Conservation (phyloP, 2,888 invertebrate species). For the Empis stercorea region DNA sequence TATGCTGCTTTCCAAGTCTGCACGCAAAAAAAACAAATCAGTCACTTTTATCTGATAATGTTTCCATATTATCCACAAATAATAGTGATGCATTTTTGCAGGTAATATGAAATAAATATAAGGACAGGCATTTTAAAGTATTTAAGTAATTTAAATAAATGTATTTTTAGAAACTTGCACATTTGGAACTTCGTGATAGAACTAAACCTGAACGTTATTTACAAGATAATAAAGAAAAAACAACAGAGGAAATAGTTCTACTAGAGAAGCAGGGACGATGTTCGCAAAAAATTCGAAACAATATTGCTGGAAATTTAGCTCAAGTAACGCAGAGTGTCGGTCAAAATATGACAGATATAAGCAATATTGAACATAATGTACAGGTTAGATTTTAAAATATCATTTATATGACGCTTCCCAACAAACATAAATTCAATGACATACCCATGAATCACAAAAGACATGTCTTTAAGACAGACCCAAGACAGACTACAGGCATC, state of each 20-base stretch:
- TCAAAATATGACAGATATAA: conserved; percentile 19
- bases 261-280: conserved; percentile 17
- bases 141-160: background rate
- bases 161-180: conserved; percentile 13
- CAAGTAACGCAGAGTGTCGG: conserved; percentile 18
- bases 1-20: conserved; percentile 19
- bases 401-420: too few relatives aligned
- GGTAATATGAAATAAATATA: conserved; percentile 7
- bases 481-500: too few relatives aligned
- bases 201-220: conserved; percentile 12
- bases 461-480: too few relatives aligned
- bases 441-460: too few relatives aligned
- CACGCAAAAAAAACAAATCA: conserved; percentile 16
- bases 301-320: conserved; percentile 15
- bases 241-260: conserved; percentile 16
- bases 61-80: conserved; percentile 17
- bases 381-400: too few relatives aligned
- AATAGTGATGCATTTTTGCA: conserved; percentile 18
- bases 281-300: conserved; percentile 16
- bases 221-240: conserved; percentile 12
- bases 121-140: background rate
- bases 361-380: conserved; percentile 15
- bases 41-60: conserved; percentile 16
- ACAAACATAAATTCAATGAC: too few relatives aligned
- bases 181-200: conserved; percentile 15